Evolutionary conservation across 2,797 vertebrate genomes (phyloP).

Genomic region (Pseudomugil gertrudae): DNA sequence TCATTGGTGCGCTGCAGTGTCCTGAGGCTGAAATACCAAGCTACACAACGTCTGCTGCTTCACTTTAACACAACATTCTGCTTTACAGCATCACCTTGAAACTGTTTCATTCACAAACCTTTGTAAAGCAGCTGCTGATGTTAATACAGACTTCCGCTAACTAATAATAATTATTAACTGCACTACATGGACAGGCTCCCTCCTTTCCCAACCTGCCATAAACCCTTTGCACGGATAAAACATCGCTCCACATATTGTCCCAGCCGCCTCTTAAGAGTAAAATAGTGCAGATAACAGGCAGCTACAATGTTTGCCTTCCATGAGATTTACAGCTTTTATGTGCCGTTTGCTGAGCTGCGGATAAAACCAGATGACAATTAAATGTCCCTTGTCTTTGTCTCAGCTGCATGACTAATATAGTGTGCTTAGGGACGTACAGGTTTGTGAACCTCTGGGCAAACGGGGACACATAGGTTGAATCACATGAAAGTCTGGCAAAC

Average conservation of each 20-base stretch:
- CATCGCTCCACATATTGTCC: conserved; percentile 29
- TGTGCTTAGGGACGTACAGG: conserved; percentile 6
- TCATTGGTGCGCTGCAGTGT: no score
- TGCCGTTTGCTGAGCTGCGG: conserved; percentile 35
- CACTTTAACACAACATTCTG: no score
- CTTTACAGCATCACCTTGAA: background rate
- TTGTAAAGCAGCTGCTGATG: background rate
- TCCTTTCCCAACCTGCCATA: conserved; percentile 23
- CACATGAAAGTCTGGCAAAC: conserved; percentile 48
- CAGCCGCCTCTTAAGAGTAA: conserved; percentile 38
- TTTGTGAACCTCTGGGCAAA: conserved; percentile 31
- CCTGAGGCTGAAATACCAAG: no score
- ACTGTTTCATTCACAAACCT: background rate
- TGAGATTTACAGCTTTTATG: conserved; percentile 42
- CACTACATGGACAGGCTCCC: conserved; percentile 4
- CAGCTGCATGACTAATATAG: conserved; percentile 50
- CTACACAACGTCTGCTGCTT: no score
- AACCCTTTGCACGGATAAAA: conserved; percentile 45
- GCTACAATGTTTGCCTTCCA: conserved; percentile 55
- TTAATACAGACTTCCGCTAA: conserved; percentile 4
- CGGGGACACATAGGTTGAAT: conserved; percentile 31
- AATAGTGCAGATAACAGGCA: conserved; percentile 50
- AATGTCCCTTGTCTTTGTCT: conserved; percentile 47
- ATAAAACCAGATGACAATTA: conserved; percentile 64
- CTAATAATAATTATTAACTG: background rate